A percentile compares a stretch with the other conserved stretches of the same genome.
Evolutionary conservation across 2,888 invertebrate genomes (phyloP).

Genomic region (Petrolisthes manimaculis): DNA sequence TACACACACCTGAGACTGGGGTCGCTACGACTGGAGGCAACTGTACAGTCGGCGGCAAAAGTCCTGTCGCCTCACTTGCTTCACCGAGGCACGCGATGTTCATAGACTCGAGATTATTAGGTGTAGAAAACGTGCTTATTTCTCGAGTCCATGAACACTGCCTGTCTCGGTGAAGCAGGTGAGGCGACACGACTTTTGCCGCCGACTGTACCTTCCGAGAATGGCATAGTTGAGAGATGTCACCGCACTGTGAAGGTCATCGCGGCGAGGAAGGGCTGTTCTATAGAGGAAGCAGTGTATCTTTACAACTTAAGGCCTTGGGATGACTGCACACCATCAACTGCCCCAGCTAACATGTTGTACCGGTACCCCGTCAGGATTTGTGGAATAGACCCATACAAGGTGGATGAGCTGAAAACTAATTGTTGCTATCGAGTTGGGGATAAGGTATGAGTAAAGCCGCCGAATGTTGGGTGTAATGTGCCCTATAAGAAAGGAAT

Average conservation of each 20-base stretch:
- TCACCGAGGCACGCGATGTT: no score
- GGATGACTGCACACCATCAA: conserved; percentile 26
- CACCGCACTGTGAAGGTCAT: conserved; percentile 47
- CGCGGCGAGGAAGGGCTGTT: conserved; percentile 15
- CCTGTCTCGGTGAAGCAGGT: no score
- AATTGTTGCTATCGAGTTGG: conserved; percentile 5
- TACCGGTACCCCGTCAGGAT: conserved; percentile 17
- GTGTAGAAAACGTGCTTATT: no score
- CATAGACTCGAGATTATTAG: no score
- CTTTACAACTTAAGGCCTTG: conserved; percentile 28
- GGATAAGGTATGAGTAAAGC: conserved; percentile 36
- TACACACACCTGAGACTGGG: no score
- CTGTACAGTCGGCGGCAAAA: no score
- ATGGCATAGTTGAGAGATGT: conserved; percentile 37
- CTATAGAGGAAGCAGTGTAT: conserved; percentile 35
- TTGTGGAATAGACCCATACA: conserved; percentile 13
- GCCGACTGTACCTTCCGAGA: conserved; percentile 25
- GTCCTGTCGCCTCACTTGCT: no score
- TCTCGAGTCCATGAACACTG: no score
- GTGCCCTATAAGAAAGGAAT: background rate
- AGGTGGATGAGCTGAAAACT: background rate
- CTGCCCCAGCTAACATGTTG: conserved; percentile 26
- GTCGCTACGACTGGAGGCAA: no score
- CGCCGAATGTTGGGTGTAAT: conserved; percentile 3
- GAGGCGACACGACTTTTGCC: no score